phyloP scores from a whole-genome alignment of 2,113 vertebrate species.

The Marmota flaviventris region DNA sequence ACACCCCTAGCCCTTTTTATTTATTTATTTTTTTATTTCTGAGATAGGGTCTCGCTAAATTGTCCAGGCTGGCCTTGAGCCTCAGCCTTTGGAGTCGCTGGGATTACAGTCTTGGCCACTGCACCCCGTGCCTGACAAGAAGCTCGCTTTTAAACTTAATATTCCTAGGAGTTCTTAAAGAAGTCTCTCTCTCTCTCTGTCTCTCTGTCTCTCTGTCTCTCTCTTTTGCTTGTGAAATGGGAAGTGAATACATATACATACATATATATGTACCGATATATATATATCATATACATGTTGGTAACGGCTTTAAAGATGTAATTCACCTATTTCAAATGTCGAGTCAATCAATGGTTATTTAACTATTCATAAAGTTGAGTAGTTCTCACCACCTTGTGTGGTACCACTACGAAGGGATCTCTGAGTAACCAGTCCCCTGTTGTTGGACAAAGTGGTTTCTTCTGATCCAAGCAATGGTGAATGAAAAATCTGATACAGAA shows the following conservation, averaged over 20 bases:
- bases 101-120: no score
- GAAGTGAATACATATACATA: background rate
- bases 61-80: no score
- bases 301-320: no score
- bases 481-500: background rate
- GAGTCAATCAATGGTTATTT: background rate
- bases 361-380: background rate
- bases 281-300: no score
- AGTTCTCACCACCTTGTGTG: background rate
- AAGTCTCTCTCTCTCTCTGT: background rate
- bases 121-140: background rate
- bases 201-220: background rate
- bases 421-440: no score
- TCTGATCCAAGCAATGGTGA: background rate
- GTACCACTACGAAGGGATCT: no score
- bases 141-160: background rate
- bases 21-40: no score
- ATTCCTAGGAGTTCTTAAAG: background rate
- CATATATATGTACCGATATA: no score
- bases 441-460: background rate
- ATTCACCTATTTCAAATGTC: background rate
- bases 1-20: no score
- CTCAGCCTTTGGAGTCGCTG: no score
- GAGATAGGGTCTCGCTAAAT: no score
- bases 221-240: background rate